These are phyloP conservation scores for Gonatopus flavifemur DNA, from an alignment of 1,140 invertebrate genomes.

Conservation along the genomic window DNA sequence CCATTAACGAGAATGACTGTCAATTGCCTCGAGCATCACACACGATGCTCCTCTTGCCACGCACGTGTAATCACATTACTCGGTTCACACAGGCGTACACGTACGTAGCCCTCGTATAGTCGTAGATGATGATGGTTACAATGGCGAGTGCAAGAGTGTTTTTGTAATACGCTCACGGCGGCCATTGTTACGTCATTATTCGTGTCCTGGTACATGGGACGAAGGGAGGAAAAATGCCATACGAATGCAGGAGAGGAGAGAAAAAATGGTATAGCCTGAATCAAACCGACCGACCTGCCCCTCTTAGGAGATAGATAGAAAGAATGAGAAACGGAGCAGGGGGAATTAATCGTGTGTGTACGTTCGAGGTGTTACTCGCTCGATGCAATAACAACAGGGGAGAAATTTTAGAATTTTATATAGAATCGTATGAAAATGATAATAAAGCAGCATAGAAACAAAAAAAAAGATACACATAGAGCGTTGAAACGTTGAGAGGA, in stretches of 20 bases:
- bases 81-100: conserved; percentile 14
- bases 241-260: conserved; percentile 21
- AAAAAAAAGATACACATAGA: too few species aligned
- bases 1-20: conserved; percentile 58
- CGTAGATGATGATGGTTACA: conserved; percentile 40
- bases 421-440: too few species aligned
- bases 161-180: conserved; percentile 45
- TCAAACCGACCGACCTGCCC: conserved; percentile 27
- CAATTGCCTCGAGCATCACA: conserved; percentile 46
- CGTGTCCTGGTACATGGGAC: conserved; percentile 37
- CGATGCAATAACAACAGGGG: conserved; percentile 7
- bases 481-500: too few species aligned
- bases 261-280: conserved; percentile 25
- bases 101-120: conserved; percentile 17
- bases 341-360: conserved; percentile 10
- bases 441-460: too few species aligned
- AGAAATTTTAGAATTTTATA: too few species aligned
- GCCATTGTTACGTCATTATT: conserved; percentile 60
- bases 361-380: conserved; percentile 31
- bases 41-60: too few species aligned
- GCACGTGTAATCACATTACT: conserved; percentile 54
- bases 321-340: background rate
- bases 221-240: too few species aligned
- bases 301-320: too few species aligned
- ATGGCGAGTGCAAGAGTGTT: conserved; percentile 53